Conservation (phyloP, 2,113 vertebrate genomes). For the Bufo bufo region DNA sequence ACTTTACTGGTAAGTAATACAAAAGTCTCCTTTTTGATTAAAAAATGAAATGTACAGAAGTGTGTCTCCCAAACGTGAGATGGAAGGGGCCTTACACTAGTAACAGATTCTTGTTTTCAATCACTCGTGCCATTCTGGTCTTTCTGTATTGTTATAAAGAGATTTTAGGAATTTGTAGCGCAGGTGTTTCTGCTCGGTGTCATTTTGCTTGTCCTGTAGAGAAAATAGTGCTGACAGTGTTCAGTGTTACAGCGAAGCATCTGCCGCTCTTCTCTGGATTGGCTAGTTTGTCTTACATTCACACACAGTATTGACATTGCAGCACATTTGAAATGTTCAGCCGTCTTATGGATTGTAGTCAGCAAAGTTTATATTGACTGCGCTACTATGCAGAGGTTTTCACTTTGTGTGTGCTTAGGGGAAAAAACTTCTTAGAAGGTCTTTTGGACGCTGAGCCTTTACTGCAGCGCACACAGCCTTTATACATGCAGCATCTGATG, state of each 20-base stretch:
- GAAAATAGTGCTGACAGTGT: constrained; percentile 10
- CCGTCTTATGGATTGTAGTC: constrained; percentile 10
- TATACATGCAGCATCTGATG: too few relatives aligned
- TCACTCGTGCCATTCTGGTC: too few relatives aligned
- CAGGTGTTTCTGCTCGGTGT: not conserved
- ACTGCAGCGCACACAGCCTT: not conserved
- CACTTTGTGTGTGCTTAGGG: not conserved
- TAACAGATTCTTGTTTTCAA: too few relatives aligned
- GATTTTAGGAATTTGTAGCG: not conserved
- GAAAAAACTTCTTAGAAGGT: not conserved
- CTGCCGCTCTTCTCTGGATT: not conserved
- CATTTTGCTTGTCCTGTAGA: not conserved
- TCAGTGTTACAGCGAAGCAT: constrained; percentile 16
- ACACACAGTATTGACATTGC: not conserved
- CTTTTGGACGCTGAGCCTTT: not conserved
- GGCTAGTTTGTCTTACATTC: not conserved
- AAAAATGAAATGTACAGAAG: too few relatives aligned
- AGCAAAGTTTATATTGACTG: not conserved
- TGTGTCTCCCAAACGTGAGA: too few relatives aligned
- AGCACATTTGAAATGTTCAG: constrained; percentile 25
- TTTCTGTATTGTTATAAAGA: too few relatives aligned
- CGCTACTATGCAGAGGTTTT: not conserved
- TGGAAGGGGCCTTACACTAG: too few relatives aligned
- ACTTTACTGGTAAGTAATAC: too few relatives aligned
- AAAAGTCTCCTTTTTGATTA: too few relatives aligned